Evolutionary conservation across 1,140 invertebrate genomes (phyloP), one percentile per base, ranked within the genome.

Genomic region (Drosophila cardini): DNA sequence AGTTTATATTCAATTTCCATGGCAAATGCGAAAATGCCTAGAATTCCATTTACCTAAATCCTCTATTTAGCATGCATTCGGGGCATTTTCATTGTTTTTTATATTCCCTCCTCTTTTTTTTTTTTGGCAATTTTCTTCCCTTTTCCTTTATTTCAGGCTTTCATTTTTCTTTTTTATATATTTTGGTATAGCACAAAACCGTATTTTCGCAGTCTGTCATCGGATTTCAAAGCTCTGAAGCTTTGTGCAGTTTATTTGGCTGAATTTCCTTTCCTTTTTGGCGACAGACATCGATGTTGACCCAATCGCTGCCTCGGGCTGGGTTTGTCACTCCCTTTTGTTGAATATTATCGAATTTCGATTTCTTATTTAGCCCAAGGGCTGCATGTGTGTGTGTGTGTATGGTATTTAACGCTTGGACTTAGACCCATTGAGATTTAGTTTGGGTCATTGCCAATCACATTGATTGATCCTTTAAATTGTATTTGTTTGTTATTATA

Each of bases 11-110:
- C 83, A 86, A 86, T 86, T 86, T 85, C 79, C 83, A 71, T 70
- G 79, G 64, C 61, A 79, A 87, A 87, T 87, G 84, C 80, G 84
- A 89, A 87, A 87, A 87, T 87, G 83, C 83, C 83, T 80, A 89
- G 84, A 87, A 87, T 89, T 87, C 83, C 83, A 87, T 87, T 87
- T 87, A 87, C 84, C 76, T 89, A 87, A 87, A 87, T 87, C 86
- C 84, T 89, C 83, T 83, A 89, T 87, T 87, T 87, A 87, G 80
- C 83, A 87, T 89, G 84, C 84, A 89, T 87, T 87, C 84, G 60
- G 84, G 84, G 84, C 83, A 89, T 83, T 89, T 87, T 87, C 84
- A 83, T 84, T 87, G 83, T 87, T 87, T 87, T 87, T 87, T 89
- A 80, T 65, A 67, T 76, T 57, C 45, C 21, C 21, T 26, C 5